phyloP scores from a whole-genome alignment of 2,888 invertebrate species.

The Drosophila neonasuta region DNA sequence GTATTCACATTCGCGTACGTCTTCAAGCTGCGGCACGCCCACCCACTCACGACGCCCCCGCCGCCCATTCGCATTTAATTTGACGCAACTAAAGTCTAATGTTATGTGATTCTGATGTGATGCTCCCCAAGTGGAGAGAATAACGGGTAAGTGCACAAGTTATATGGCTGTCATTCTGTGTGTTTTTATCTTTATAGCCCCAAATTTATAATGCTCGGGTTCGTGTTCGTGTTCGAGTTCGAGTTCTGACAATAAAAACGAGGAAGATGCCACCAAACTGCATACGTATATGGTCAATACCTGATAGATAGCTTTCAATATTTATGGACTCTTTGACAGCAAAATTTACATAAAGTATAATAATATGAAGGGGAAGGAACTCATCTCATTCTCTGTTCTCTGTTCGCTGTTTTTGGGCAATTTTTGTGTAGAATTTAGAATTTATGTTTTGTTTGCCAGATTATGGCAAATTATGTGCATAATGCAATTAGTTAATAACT shows the following conservation, averaged over 20 bases:
- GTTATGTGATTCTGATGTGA: constrained; percentile 36
- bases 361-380: neutral
- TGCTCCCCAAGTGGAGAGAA: constrained; percentile 3
- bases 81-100: constrained; percentile 14
- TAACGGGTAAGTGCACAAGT: constrained; percentile 18
- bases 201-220: constrained; percentile 19
- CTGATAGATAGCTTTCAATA: constrained; percentile 20
- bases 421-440: constrained; percentile 22
- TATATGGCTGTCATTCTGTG: constrained; percentile 11
- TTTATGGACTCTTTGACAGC: constrained; percentile 28
- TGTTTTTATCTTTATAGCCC: constrained; percentile 20
- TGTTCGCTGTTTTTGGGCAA: constrained; percentile 14
- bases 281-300: constrained; percentile 21
- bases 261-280: neutral
- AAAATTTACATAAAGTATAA: constrained; percentile 21
- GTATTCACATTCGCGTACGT: neutral
- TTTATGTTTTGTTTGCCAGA: constrained; percentile 19
- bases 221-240: neutral
- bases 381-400: neutral
- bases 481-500: constrained; percentile 41
- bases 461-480: constrained; percentile 37
- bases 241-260: constrained; percentile 25
- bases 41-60: constrained; percentile 1
- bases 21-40: constrained; percentile 1
- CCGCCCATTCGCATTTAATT: constrained; percentile 10